These are phyloP conservation scores for Glaucopsyche alexis DNA, from an alignment of 2,888 invertebrate species.

Conservation along the genomic window DNA sequence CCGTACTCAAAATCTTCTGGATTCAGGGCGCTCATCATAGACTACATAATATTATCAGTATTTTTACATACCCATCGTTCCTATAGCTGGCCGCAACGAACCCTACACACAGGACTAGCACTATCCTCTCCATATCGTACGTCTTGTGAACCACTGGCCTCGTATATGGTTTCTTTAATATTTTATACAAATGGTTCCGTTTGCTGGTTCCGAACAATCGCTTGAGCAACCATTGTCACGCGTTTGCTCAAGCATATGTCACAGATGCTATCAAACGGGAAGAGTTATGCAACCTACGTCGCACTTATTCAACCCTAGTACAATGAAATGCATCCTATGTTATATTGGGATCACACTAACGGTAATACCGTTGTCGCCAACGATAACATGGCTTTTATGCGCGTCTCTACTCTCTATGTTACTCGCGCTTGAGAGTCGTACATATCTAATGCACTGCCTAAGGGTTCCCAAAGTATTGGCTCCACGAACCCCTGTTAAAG, in stretches of 20 bases:
- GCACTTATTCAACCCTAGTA: background rate
- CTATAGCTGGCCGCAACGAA: constrained; percentile 56
- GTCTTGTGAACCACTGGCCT: constrained; percentile 50
- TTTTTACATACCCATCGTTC: constrained; percentile 58
- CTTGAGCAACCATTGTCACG: constrained; percentile 68
- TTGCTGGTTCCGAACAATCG: constrained; percentile 65
- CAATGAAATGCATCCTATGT: background rate
- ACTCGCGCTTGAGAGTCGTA: too few species aligned
- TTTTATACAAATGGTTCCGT: constrained; percentile 72
- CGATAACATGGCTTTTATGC: too few species aligned
- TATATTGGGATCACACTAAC: too few species aligned
- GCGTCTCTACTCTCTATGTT: too few species aligned
- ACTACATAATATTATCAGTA: too few species aligned
- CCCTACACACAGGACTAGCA: constrained; percentile 44
- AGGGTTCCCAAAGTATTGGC: too few species aligned
- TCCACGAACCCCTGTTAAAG: too few species aligned
- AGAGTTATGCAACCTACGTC: constrained; percentile 30
- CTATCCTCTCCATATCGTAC: constrained; percentile 54
- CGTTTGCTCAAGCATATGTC: constrained; percentile 58
- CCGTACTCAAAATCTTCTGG: too few species aligned
- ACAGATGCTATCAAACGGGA: constrained; percentile 52
- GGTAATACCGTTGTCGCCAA: too few species aligned
- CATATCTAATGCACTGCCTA: too few species aligned
- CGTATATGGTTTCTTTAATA: constrained; percentile 54
- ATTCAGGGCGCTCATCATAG: too few species aligned